These are phyloP conservation scores for Drosophila tropicalis DNA, from an alignment of 1,140 invertebrate species.

Conservation along the genomic window DNA sequence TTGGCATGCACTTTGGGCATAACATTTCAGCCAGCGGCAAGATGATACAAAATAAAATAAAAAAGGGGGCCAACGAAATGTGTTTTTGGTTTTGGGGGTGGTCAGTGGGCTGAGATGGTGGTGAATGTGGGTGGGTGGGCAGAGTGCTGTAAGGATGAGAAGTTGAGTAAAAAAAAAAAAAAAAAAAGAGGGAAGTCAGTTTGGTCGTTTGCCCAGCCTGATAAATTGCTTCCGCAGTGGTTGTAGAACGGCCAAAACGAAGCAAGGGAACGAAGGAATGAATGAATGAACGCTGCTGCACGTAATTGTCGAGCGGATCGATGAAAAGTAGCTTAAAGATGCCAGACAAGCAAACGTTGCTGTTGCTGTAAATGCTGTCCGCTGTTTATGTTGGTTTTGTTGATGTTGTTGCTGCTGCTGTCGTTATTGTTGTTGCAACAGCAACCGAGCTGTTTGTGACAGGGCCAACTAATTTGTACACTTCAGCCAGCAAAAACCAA, in stretches of 20 bases:
- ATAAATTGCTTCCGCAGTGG: constrained; percentile 77
- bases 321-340: constrained; percentile 78
- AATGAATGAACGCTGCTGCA: constrained; percentile 41
- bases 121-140: no score
- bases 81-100: not conserved
- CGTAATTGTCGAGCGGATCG: constrained; percentile 77
- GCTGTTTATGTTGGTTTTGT: constrained; percentile 17
- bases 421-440: constrained; percentile 18
- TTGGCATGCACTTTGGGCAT: constrained; percentile 74
- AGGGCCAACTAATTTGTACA: constrained; percentile 80
- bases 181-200: constrained; percentile 20
- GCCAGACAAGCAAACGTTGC: constrained; percentile 43
- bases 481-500: constrained; percentile 66
- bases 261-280: no score
- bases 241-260: constrained; percentile 12
- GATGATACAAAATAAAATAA: constrained; percentile 20
- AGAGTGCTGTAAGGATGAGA: constrained; percentile 5
- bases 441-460: constrained; percentile 57
- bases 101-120: constrained; percentile 6
- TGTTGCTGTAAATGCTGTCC: constrained; percentile 14
- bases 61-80: not conserved
- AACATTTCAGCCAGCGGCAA: constrained; percentile 41
- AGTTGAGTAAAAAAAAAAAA: constrained; percentile 17
- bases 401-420: constrained; percentile 28
- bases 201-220: constrained; percentile 71